Base-by-base conservation (phyloP, 2,888 invertebrate genomes). In the Leptopterna dolabrata region DNA sequence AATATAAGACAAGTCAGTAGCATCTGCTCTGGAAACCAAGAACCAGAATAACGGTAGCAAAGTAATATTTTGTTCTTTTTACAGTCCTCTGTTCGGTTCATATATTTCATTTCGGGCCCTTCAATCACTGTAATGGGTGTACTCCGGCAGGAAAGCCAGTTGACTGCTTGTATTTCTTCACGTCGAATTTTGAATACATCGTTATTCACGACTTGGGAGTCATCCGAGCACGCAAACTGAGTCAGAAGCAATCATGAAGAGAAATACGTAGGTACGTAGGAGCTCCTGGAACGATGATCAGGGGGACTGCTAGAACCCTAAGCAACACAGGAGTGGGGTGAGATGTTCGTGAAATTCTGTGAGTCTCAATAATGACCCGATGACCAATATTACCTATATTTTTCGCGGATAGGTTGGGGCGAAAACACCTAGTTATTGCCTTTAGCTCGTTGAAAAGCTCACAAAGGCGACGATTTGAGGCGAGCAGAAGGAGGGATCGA, bases 21-120 rank as follows among this genome's bases (percentile, higher is more conserved):
- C 63, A 63, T 36, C 73, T 73, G 73, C 36, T 36, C 29, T 29
- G 73, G 14, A 27, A 36, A 76, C 36, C 43, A 36, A 76, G 76
- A 76, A 24, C 24, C 6, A 76, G 45, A 76, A 76, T 76, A 76
- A 76, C 76, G 76, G 76, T 76, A 19, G 76, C 36, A 24, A 76
- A 76, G 76, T 76, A 45, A 19, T 13, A 24, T 45, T 47, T 78
- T 78, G 43, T 78, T 29, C 24, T 78, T 76, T 63, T 63, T 63
- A 19, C 7, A 63, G 19, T 9, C 0, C 1, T 63, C 3, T 63
- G 19, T 27, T 63, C 24, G 63, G 9, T 63, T 63, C 24, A 24
- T 24, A 6, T 63, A n/a, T 63, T 63, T 63, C 9, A 24, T 73
- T 73, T 41, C 36, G 41, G 9, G 30, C 73, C 73, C 36, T 73